phyloP scores from a whole-genome alignment of 1,140 invertebrate genomes.

The Stratiolaelaps scimitus region DNA sequence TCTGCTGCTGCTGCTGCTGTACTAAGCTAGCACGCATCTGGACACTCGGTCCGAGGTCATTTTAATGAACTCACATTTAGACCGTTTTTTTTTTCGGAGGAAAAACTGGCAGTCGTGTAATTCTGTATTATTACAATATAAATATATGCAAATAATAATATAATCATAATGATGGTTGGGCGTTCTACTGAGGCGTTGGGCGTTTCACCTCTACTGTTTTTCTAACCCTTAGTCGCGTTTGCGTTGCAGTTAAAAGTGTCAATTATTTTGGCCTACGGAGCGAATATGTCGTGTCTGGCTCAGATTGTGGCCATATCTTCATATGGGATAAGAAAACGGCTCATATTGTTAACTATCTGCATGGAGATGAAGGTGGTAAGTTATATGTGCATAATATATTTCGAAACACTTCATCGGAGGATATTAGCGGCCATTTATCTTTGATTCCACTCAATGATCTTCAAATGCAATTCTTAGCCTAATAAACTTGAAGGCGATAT shows the following conservation, averaged over 20 bases:
- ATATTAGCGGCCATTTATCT: conserved; percentile 27
- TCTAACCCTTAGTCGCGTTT: background rate
- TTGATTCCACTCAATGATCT: conserved; percentile 1
- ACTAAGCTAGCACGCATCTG: too few relatives aligned
- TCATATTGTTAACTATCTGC: conserved; percentile 71
- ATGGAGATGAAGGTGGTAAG: conserved; percentile 69
- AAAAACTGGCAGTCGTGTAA: too few relatives aligned
- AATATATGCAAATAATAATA: too few relatives aligned
- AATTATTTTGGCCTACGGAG: conserved; percentile 82
- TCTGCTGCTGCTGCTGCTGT: too few relatives aligned
- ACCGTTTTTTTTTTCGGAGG: too few relatives aligned
- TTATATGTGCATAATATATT: too few relatives aligned
- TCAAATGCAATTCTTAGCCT: background rate
- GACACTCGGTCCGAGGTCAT: too few relatives aligned
- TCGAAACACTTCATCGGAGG: conserved; percentile 38
- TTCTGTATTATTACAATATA: too few relatives aligned
- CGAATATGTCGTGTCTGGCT: conserved; percentile 80
- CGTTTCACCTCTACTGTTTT: too few relatives aligned
- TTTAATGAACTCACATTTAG: too few relatives aligned
- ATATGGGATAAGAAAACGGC: conserved; percentile 84
- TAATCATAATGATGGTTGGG: too few relatives aligned
- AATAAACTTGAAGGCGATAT: background rate
- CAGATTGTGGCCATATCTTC: conserved; percentile 86
- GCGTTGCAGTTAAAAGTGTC: conserved; percentile 66
- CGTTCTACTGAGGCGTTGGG: too few relatives aligned